Percentiles rank a stretch among this genome's conserved stretches.
These are phyloP conservation scores for Zhengitettix transpicula DNA, from an alignment of 2,888 invertebrate genomes.

Conservation along the genomic window DNA sequence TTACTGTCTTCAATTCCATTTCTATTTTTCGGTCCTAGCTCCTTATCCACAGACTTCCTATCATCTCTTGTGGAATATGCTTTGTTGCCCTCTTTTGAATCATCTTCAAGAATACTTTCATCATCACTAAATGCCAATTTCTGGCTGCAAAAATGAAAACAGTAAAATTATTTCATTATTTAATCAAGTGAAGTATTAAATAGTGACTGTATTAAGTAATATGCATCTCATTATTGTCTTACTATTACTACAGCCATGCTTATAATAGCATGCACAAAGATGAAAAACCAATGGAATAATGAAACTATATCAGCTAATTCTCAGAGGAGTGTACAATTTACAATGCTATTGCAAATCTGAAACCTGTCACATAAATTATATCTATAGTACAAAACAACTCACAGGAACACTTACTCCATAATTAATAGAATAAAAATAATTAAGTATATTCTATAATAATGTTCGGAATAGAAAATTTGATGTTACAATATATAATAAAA, in stretches of 20 bases:
- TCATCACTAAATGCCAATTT: conserved; percentile 90
- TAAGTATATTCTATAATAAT: no score
- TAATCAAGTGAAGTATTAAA: background rate
- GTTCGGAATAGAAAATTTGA: background rate
- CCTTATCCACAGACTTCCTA: conserved; percentile 4
- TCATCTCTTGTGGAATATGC: conserved; percentile 15
- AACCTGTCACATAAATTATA: no score
- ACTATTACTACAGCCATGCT: no score
- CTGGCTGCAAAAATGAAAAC: conserved; percentile 37
- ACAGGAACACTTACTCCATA: no score
- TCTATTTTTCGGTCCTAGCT: background rate
- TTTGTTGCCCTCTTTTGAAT: conserved; percentile 17
- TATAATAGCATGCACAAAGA: no score
- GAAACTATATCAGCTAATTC: no score
- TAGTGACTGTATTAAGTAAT: background rate
- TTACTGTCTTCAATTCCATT: no score
- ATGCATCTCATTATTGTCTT: background rate
- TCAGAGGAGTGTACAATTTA: no score
- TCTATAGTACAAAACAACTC: no score
- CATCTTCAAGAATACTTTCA: conserved; percentile 35
- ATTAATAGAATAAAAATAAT: no score
- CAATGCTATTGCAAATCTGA: no score
- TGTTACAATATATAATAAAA: background rate
- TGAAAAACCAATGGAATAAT: no score
- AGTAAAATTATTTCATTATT: background rate